Base-by-base conservation (phyloP, 2,797 vertebrate genomes). In the Saxicola maurus region DNA sequence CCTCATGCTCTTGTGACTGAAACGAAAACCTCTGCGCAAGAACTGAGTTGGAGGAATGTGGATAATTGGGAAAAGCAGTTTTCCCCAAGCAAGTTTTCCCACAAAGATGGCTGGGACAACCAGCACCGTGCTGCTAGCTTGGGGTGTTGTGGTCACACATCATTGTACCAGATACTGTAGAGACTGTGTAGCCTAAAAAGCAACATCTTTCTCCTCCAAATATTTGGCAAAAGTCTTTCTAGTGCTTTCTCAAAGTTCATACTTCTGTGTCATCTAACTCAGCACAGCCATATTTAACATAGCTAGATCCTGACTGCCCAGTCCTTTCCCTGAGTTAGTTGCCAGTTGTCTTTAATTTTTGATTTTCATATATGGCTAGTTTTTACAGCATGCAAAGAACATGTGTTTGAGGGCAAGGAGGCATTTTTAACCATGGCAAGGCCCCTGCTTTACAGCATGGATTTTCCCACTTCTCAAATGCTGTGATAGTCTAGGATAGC, bases 41-140 rank as follows among this genome's bases (percentile, higher is more conserved):
- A 87, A 66, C 21, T 84, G 65, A 33, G n/a, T 57, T 61, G 65
- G 28, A 80, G 30, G 77, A 81, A 69, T 90, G 33, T 53, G 42
- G n/a, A 43, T 90, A 91, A 69, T 38, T 90, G 67, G 75, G 82
- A 82, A 87, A 87, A 90, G 49, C 52, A 53, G 27, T 67, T 91
- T 92, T 60, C 27, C 40, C 55, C 67, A 45, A 11, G 15, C 23
- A 9, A 48, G 15, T 55, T 84, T 78, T 89, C 42, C 52, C 60
- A 66, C n/a, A 73, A 53, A 69, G 49, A 37, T 28, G 49, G 1
- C 62, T 83, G 51, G 62, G n/a, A 49, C 43, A 49, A 11, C 64
- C 19, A 72, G 64, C 40, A 10, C n/a, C 0, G 0, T 68, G 56
- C 62, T 81, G 33, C 52, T 75, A 18, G 59, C 37, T 78, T 72